These are phyloP conservation scores for Elegia similella DNA, from an alignment of 2,888 invertebrate species.

Conservation along the genomic window DNA sequence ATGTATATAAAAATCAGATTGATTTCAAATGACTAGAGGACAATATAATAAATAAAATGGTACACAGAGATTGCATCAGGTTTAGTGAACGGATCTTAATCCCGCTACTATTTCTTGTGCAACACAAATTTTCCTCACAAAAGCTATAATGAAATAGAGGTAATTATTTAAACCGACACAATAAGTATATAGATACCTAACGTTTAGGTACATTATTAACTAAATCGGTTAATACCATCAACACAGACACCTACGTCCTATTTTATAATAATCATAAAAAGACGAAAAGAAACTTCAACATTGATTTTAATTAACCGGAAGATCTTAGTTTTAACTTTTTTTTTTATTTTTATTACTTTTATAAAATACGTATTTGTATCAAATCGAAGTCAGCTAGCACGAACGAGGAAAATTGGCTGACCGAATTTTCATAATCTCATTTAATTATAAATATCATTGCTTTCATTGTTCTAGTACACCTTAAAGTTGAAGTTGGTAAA, in stretches of 20 bases:
- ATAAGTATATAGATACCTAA: slow-evolving; percentile 79
- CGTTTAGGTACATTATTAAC: slow-evolving; percentile 72
- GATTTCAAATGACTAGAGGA: slow-evolving; percentile 9
- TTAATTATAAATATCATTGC: slow-evolving; percentile 78
- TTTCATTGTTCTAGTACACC: slow-evolving; percentile 70
- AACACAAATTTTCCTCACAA: slow-evolving; percentile 72
- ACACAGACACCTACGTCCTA: slow-evolving; percentile 78
- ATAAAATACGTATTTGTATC: slow-evolving; percentile 80
- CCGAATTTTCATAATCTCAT: slow-evolving; percentile 58
- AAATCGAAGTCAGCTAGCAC: slow-evolving; percentile 75
- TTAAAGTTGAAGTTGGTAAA: slow-evolving; percentile 75
- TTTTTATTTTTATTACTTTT: slow-evolving; percentile 56
- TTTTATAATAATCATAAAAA: slow-evolving; percentile 77
- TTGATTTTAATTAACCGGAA: slow-evolving; percentile 70
- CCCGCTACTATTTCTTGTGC: slow-evolving; percentile 77
- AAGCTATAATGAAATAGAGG: slow-evolving; percentile 76
- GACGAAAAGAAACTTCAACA: slow-evolving; percentile 74
- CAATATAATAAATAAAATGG: not conserved
- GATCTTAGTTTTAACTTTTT: slow-evolving; percentile 70
- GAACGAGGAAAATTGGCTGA: slow-evolving; percentile 70
- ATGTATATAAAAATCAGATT: not conserved
- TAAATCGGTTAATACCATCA: slow-evolving; percentile 76
- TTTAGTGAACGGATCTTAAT: slow-evolving; percentile 55
- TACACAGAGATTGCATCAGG: slow-evolving; percentile 32
- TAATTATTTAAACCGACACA: slow-evolving; percentile 78